A percentile compares a stretch with the other conserved stretches of the same genome.
These are phyloP conservation scores for Theonella swinhoei DNA, from an alignment of 37 sponge, comb jelly and placozoan genomes.

Conservation along the genomic window DNA sequence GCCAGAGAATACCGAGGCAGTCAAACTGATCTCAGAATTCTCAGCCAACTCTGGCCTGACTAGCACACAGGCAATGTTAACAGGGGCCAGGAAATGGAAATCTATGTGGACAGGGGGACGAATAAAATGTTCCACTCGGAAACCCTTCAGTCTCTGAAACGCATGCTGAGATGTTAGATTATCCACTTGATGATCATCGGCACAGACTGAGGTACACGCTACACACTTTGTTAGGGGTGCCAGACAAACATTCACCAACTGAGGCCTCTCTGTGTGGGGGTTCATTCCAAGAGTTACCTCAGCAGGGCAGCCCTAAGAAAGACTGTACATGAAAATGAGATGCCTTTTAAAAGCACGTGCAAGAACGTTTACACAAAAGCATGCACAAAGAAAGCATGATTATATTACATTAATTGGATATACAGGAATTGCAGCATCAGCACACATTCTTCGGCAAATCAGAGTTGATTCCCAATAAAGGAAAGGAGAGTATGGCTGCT, in stretches of 20 bases:
- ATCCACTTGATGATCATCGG: constrained; percentile 49
- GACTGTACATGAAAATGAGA: too few species aligned
- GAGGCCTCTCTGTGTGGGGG: not conserved
- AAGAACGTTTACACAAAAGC: too few species aligned
- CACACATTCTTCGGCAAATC: too few species aligned
- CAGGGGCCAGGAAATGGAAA: constrained; percentile 26
- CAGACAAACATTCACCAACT: constrained; percentile 40
- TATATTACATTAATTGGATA: too few species aligned
- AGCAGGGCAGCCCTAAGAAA: too few species aligned
- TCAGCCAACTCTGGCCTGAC: constrained; percentile 11
- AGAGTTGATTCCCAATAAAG: too few species aligned
- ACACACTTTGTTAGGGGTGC: constrained; percentile 15
- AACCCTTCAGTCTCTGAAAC: constrained; percentile 30
- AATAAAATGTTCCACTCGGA: constrained; percentile 72
- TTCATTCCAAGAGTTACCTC: too few species aligned
- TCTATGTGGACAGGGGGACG: constrained; percentile 66
- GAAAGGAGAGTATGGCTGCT: too few species aligned
- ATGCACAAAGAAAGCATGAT: too few species aligned
- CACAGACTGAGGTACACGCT: constrained; percentile 34
- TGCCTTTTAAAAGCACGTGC: too few species aligned
- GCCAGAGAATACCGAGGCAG: constrained; percentile 1
- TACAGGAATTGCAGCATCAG: too few species aligned
- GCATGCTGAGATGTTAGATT: constrained; percentile 39
- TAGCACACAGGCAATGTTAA: constrained; percentile 31
- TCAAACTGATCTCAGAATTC: constrained; percentile 15